These are phyloP conservation scores for Ennomos fuscantarius DNA, from an alignment of 2,888 invertebrate genomes.

Conservation along the genomic window DNA sequence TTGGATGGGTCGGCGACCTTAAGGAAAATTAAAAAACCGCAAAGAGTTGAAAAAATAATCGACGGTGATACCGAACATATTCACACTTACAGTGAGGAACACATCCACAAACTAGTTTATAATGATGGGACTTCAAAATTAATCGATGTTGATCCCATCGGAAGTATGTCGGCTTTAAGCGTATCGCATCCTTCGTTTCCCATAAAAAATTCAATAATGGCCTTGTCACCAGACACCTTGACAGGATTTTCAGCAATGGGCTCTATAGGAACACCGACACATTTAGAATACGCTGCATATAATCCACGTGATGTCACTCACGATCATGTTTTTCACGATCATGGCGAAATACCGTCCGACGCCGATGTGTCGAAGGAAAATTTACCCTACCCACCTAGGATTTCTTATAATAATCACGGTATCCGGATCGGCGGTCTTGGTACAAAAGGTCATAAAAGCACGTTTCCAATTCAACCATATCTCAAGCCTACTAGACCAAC, in stretches of 20 bases:
- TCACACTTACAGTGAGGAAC: conserved; percentile 81
- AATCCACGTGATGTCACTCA: conserved; percentile 80
- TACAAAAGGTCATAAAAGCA: conserved; percentile 56
- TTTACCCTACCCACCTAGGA: conserved; percentile 64
- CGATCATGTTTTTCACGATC: conserved; percentile 80
- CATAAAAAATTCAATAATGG: conserved; percentile 62
- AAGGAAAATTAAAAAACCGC: conserved; percentile 75
- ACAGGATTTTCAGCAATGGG: conserved; percentile 59
- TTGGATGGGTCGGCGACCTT: conserved; percentile 75
- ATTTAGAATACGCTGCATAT: conserved; percentile 74
- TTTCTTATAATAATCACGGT: conserved; percentile 72
- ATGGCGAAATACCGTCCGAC: conserved; percentile 73
- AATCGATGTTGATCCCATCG: conserved; percentile 56
- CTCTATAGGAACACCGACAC: conserved; percentile 66
- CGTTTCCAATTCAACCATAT: conserved; percentile 55
- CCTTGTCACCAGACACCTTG: conserved; percentile 59
- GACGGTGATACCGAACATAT: conserved; percentile 82
- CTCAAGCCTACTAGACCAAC: conserved; percentile 58
- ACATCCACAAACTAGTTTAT: conserved; percentile 76
- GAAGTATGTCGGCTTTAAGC: conserved; percentile 57
- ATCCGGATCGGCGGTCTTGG: conserved; percentile 55
- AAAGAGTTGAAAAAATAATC: conserved; percentile 80
- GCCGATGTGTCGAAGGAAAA: conserved; percentile 65
- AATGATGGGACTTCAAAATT: conserved; percentile 53
- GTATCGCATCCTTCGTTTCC: conserved; percentile 60